These are phyloP conservation scores for Rhipidura dahli DNA, from an alignment of 2,113 vertebrate genomes.

Conservation along the genomic window DNA sequence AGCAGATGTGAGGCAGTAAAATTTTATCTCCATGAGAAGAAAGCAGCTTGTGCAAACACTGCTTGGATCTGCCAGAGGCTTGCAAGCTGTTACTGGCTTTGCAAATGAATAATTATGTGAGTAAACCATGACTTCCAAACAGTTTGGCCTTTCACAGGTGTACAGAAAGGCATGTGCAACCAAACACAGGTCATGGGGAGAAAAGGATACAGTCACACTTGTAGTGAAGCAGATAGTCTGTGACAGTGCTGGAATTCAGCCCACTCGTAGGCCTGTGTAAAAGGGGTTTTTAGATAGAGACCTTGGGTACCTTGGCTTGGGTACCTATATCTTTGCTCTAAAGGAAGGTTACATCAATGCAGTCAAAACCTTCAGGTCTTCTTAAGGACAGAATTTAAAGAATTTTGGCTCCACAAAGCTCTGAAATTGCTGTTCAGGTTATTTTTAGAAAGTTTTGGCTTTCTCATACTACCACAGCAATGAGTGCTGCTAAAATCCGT, in stretches of 20 bases:
- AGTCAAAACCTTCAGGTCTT: background rate
- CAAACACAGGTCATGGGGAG: background rate
- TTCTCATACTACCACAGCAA: background rate
- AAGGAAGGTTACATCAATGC: background rate
- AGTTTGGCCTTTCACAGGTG: background rate
- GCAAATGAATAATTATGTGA: background rate
- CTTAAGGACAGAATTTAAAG: background rate
- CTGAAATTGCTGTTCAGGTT: background rate
- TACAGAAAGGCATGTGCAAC: background rate
- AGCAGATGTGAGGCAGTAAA: background rate
- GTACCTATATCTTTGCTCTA: background rate
- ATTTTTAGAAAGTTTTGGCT: background rate
- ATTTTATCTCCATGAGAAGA: background rate
- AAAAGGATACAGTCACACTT: background rate
- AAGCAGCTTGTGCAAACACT: background rate
- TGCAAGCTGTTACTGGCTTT: background rate
- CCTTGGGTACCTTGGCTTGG: background rate
- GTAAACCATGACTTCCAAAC: background rate
- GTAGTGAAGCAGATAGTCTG: background rate
- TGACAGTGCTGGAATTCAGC: background rate
- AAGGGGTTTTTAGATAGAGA: background rate
- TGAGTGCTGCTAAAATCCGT: background rate
- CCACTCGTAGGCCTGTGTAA: background rate
- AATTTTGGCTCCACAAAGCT: background rate
- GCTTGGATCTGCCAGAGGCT: background rate